phyloP scores from a whole-genome alignment of 2,888 invertebrate genomes.

The Mactromeris polynyma region DNA sequence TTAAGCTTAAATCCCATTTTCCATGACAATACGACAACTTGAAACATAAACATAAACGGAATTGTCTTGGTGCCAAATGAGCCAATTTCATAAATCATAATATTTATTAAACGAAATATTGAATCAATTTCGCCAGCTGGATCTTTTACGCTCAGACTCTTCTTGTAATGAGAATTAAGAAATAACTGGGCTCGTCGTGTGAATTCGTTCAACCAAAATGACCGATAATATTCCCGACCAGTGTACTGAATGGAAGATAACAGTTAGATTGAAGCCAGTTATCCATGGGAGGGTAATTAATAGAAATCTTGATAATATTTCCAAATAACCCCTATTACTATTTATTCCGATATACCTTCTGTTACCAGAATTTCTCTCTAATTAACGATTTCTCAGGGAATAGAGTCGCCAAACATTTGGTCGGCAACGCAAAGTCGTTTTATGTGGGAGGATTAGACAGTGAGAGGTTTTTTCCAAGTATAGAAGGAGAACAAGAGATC shows the following conservation, averaged over 20 bases:
- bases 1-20: too few relatives aligned
- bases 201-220: constrained; percentile 47
- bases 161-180: constrained; percentile 55
- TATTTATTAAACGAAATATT: constrained; percentile 64
- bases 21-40: not conserved
- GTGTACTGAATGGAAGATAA: constrained; percentile 61
- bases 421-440: constrained; percentile 43
- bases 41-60: not conserved
- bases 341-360: constrained; percentile 62
- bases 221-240: constrained; percentile 54
- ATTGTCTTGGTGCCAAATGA: not conserved
- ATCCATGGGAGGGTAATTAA: constrained; percentile 61
- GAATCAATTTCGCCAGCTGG: constrained; percentile 67
- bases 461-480: constrained; percentile 42
- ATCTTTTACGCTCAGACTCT: constrained; percentile 60
- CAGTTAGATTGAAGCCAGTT: constrained; percentile 49
- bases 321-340: constrained; percentile 55
- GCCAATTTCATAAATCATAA: constrained; percentile 42
- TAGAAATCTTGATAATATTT: constrained; percentile 52
- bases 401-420: constrained; percentile 44
- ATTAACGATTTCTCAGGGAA: constrained; percentile 50
- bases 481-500: constrained; percentile 35
- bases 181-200: constrained; percentile 42
- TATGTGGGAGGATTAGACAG: constrained; percentile 59
- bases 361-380: constrained; percentile 40